A percentile compares a stretch with the other conserved stretches of the same genome.
These are phyloP conservation scores for Uloborus diversus DNA, from an alignment of 1,140 invertebrate genomes.

Conservation along the genomic window DNA sequence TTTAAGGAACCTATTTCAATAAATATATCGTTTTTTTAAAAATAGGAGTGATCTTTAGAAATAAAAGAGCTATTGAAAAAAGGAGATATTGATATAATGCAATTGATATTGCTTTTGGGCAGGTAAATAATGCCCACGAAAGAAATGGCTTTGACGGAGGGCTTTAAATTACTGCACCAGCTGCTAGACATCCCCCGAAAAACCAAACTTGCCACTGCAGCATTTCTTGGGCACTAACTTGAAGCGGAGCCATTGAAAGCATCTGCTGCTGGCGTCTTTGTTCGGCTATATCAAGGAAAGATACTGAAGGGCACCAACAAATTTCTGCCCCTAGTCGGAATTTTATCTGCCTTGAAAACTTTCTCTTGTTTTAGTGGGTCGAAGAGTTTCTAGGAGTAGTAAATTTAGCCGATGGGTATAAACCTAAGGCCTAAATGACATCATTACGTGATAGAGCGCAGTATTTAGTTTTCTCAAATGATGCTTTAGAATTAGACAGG, in stretches of 20 bases:
- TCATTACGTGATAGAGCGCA: slow-evolving; percentile 14
- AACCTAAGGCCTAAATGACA: slow-evolving; percentile 15
- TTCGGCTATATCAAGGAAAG: slow-evolving; percentile 24
- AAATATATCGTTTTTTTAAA: too few species aligned
- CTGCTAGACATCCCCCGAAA: slow-evolving; percentile 18
- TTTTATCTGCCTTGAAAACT: slow-evolving; percentile 35
- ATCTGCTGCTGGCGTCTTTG: neutral
- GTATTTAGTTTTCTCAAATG: too few species aligned
- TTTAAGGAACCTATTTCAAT: too few species aligned
- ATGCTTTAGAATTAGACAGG: too few species aligned
- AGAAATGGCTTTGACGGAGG: neutral
- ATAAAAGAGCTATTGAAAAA: too few species aligned
- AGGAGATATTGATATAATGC: too few species aligned
- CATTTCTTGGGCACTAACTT: slow-evolving; percentile 37
- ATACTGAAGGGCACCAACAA: neutral
- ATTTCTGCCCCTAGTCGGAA: too few species aligned
- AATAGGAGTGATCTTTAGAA: too few species aligned
- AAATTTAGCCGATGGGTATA: neutral
- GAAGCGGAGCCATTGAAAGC: neutral
- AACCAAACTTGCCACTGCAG: slow-evolving; percentile 27
- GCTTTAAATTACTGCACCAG: slow-evolving; percentile 39
- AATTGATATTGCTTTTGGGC: too few species aligned
- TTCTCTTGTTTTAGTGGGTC: slow-evolving; percentile 18
- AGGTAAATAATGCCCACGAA: too few species aligned
- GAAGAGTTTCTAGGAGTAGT: neutral